phyloP scores from a whole-genome alignment of 2,888 invertebrate species.

The Caenorhabditis drosophilae region DNA sequence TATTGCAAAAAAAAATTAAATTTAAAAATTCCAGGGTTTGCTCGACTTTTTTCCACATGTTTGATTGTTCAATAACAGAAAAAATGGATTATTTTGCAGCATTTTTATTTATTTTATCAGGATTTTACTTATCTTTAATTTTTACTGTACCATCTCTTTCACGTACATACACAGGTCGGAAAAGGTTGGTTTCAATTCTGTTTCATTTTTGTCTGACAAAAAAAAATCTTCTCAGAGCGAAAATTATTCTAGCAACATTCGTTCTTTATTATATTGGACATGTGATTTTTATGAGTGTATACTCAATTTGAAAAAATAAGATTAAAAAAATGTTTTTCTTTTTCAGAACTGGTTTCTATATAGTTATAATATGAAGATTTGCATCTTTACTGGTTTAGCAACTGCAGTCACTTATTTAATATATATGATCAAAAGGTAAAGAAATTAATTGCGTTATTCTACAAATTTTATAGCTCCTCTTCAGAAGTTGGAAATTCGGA shows the following conservation, averaged over 20 bases:
- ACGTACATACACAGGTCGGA: slow-evolving; percentile 6
- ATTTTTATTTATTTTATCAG: slow-evolving; percentile 29
- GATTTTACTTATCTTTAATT: slow-evolving; percentile 44
- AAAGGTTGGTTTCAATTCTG: slow-evolving; percentile 13
- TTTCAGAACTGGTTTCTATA: slow-evolving; percentile 53
- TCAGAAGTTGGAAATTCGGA: slow-evolving; percentile 9
- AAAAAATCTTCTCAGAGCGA: slow-evolving; percentile 8
- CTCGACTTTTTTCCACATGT: slow-evolving; percentile 57
- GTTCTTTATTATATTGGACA: slow-evolving; percentile 25
- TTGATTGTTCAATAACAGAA: slow-evolving; percentile 61
- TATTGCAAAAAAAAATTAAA: slow-evolving; percentile 1
- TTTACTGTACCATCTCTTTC: slow-evolving; percentile 25
- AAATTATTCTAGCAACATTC: slow-evolving; percentile 5
- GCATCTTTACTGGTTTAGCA: slow-evolving; percentile 38
- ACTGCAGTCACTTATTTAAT: slow-evolving; percentile 44
- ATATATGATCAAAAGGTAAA: slow-evolving; percentile 19
- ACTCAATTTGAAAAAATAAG: slow-evolving; percentile 6
- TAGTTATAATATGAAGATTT: slow-evolving; percentile 57
- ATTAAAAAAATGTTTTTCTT: not conserved
- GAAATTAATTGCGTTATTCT: not conserved
- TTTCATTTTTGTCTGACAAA: not conserved
- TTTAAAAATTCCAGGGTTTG: slow-evolving; percentile 41
- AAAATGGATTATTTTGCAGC: slow-evolving; percentile 61
- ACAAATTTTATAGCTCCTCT: slow-evolving; percentile 2
- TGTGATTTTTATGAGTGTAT: slow-evolving; percentile 26